These are phyloP conservation scores for Portunus trituberculatus DNA, from an alignment of 1,140 invertebrate genomes.

Conservation along the genomic window DNA sequence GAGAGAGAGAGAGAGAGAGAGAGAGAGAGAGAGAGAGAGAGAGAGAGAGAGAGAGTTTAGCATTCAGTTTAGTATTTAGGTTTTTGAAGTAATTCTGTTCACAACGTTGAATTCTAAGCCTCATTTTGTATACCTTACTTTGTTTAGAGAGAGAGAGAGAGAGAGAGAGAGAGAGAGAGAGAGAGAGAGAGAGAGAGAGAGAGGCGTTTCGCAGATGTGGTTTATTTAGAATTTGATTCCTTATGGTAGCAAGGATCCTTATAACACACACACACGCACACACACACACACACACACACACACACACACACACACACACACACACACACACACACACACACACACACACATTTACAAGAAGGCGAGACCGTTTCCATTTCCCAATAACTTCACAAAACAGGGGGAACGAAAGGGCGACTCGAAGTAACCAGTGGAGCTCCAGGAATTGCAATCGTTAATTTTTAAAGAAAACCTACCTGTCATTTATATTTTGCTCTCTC, in stretches of 20 bases:
- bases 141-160: neutral
- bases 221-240: neutral
- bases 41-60: neutral
- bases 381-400: too few species aligned
- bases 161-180: conserved; percentile 20
- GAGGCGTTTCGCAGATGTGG: neutral
- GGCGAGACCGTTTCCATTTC: neutral
- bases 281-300: neutral
- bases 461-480: too few species aligned
- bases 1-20: conserved; percentile 16
- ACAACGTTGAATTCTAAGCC: too few species aligned
- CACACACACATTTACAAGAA: neutral
- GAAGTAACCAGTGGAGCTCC: too few species aligned
- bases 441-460: too few species aligned
- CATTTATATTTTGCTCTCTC: too few species aligned
- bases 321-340: conserved; percentile 17
- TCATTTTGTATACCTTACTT: too few species aligned
- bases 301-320: conserved; percentile 9
- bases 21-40: neutral
- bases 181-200: neutral
- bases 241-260: neutral
- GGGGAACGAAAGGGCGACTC: too few species aligned
- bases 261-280: neutral
- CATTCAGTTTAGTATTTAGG: too few species aligned
- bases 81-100: too few species aligned